Evolutionary conservation across 2,113 vertebrate species (phyloP).

Genomic region (Tautogolabrus adspersus): DNA sequence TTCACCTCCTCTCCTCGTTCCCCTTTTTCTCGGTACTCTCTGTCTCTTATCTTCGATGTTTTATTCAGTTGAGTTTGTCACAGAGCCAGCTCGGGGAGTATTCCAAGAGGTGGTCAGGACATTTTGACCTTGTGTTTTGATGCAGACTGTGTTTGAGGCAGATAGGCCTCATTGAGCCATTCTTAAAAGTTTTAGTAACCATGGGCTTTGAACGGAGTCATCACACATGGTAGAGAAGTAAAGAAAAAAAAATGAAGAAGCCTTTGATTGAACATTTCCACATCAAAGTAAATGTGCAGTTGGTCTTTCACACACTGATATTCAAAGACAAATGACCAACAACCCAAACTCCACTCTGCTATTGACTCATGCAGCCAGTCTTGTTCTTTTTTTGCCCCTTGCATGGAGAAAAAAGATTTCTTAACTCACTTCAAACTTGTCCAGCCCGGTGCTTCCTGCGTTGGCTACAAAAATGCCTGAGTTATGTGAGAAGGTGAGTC

Average conservation of each 20-base stretch:
- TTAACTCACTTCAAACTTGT: conserved; percentile 91
- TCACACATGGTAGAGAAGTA: too few relatives aligned
- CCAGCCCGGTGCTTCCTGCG: conserved; percentile 89
- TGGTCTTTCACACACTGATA: too few relatives aligned
- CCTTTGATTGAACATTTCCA: too few relatives aligned
- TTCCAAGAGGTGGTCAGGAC: neutral
- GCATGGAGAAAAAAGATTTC: neutral
- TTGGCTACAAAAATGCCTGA: conserved; percentile 96
- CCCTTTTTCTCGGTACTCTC: conserved; percentile 18
- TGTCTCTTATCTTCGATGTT: conserved; percentile 21
- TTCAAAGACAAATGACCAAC: too few relatives aligned
- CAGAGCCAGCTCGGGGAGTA: neutral
- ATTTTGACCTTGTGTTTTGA: neutral
- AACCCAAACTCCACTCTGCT: too few relatives aligned
- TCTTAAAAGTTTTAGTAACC: neutral
- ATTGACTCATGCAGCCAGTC: neutral
- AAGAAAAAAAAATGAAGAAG: neutral
- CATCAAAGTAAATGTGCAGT: too few relatives aligned
- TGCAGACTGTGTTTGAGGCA: neutral
- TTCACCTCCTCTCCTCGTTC: neutral
- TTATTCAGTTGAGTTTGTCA: neutral
- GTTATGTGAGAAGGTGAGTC: conserved; percentile 87
- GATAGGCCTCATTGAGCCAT: too few relatives aligned
- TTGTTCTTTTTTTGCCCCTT: neutral
- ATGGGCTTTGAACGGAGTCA: neutral